Evolutionary conservation across 2,797 vertebrate species (phyloP).

Genomic region (Moxostoma hubbsi): DNA sequence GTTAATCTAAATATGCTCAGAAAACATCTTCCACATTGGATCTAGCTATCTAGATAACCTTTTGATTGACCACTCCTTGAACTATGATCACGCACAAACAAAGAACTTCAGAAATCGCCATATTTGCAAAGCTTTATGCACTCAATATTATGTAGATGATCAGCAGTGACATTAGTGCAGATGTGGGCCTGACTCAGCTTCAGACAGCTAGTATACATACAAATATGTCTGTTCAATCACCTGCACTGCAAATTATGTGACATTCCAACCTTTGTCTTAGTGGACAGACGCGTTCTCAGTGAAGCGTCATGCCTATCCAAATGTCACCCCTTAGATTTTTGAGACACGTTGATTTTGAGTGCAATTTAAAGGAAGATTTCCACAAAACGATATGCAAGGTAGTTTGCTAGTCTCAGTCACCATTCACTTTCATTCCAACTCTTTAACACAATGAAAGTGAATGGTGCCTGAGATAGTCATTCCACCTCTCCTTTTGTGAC

Average conservation of each 20-base stretch:
- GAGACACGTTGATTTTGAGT: neutral
- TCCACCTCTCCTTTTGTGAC: no score
- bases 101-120: neutral
- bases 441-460: no score
- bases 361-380: neutral
- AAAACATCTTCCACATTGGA: no score
- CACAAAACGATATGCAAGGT: no score
- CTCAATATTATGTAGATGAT: neutral
- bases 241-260: neutral
- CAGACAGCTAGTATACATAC: slow-evolving; percentile 1
- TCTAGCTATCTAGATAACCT: no score
- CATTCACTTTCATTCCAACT: no score
- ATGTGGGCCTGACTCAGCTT: slow-evolving; percentile 9
- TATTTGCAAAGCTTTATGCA: slow-evolving; percentile 1
- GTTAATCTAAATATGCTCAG: no score
- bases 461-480: no score
- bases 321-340: neutral
- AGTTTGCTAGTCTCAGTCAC: no score
- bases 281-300: neutral
- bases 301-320: neutral
- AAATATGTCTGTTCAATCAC: neutral
- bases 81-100: neutral
- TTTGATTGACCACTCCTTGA: neutral
- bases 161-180: slow-evolving; percentile 14
- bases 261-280: neutral